Percentiles rank a stretch among this genome's conserved stretches.
Conservation (phyloP, 2,113 vertebrate species). For the Sinocyclocheilus grahami region DNA sequence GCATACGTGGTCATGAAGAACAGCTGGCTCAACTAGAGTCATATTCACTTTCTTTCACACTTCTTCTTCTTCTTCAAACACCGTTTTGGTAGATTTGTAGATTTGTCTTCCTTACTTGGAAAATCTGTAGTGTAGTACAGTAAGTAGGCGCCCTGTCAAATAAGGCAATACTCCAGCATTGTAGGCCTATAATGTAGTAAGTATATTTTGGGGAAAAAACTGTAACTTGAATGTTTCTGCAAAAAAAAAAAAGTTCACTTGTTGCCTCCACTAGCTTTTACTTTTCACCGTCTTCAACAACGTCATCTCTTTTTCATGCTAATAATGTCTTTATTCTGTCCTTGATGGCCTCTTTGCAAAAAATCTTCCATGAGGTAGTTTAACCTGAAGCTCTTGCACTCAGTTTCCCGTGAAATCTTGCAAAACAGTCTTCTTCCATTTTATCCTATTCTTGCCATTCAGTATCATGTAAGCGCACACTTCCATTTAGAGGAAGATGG, state of each 20-base stretch:
- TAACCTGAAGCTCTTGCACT: conserved; percentile 19
- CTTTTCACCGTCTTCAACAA: neutral
- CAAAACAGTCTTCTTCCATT: neutral
- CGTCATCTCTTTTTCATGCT: neutral
- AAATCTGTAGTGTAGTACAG: conserved; percentile 46
- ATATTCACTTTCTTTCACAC: conserved; percentile 28
- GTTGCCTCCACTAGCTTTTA: conserved; percentile 42
- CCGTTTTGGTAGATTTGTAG: neutral
- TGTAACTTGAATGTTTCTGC: conserved; percentile 72
- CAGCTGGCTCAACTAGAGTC: conserved; percentile 36
- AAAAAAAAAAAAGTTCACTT: conserved; percentile 18
- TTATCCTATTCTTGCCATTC: neutral
- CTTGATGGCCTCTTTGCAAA: neutral
- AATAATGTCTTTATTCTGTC: neutral
- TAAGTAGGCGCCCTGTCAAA: conserved; percentile 53
- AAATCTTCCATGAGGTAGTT: conserved; percentile 12
- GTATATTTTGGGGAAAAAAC: conserved; percentile 55
- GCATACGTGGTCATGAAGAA: conserved; percentile 43
- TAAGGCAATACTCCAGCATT: conserved; percentile 69
- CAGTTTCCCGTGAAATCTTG: neutral
- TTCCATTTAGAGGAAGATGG: neutral
- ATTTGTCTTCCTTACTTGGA: conserved; percentile 64
- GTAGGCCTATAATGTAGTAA: conserved; percentile 58
- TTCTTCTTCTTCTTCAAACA: neutral
- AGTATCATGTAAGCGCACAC: neutral